A percentile compares a stretch with the other conserved stretches of the same genome.
Evolutionary conservation across 2,888 invertebrate species (phyloP).

Genomic region (Metellina segmentata): DNA sequence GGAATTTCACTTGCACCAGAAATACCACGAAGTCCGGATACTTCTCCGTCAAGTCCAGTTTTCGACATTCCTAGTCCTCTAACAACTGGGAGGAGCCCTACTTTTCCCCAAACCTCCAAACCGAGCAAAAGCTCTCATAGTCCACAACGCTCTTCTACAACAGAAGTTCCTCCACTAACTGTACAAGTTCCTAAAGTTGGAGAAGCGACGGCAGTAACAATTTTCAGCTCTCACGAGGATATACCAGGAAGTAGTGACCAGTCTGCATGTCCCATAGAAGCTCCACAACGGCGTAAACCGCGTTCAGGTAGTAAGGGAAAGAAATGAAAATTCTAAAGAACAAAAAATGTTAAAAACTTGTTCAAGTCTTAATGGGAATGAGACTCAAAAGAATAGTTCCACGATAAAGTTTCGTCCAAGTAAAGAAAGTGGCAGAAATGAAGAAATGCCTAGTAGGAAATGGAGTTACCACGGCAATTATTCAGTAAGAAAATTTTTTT

Average conservation of each 20-base stretch:
- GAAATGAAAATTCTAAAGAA: slow-evolving; percentile 46
- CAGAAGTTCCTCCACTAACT: slow-evolving; percentile 9
- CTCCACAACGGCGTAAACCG: slow-evolving; percentile 49
- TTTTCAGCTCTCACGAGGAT: slow-evolving; percentile 33
- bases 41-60: slow-evolving; percentile 36
- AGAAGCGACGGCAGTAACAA: slow-evolving; percentile 46
- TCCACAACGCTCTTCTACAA: slow-evolving; percentile 29
- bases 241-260: neutral
- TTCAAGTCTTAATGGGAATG: neutral
- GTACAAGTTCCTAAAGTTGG: slow-evolving; percentile 26
- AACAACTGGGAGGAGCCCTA: slow-evolving; percentile 4
- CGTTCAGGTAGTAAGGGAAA: slow-evolving; percentile 38
- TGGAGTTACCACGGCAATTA: no score
- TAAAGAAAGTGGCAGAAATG: neutral
- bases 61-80: slow-evolving; percentile 58
- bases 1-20: slow-evolving; percentile 52
- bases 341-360: neutral
- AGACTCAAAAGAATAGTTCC: slow-evolving; percentile 27
- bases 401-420: slow-evolving; percentile 3
- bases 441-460: neutral
- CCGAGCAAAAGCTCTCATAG: neutral
- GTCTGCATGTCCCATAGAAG: slow-evolving; percentile 1
- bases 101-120: slow-evolving; percentile 47
- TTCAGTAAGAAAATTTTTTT: no score
- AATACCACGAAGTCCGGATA: slow-evolving; percentile 23